These are phyloP conservation scores for Pachycephala philippinensis DNA, from an alignment of 2,113 vertebrate species.

Conservation along the genomic window DNA sequence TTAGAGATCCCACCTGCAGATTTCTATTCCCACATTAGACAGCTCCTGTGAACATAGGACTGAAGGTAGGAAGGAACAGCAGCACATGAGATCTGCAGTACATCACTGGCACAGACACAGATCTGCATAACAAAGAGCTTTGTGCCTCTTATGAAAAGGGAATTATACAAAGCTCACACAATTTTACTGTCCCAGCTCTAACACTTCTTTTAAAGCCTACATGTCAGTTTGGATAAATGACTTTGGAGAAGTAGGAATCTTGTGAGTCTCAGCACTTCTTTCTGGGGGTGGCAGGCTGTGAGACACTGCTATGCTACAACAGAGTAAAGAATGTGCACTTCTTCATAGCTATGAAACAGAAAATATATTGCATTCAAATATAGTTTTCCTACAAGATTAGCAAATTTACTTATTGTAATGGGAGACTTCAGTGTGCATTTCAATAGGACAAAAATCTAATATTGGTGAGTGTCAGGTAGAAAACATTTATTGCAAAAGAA, in stretches of 20 bases:
- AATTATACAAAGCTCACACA: neutral
- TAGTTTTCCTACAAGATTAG: neutral
- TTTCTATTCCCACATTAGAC: neutral
- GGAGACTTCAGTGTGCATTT: neutral
- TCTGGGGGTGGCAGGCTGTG: neutral
- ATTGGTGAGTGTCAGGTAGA: neutral
- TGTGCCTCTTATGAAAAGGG: neutral
- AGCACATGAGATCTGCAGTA: neutral
- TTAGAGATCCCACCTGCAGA: neutral
- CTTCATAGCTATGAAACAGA: neutral
- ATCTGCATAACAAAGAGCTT: slow-evolving; percentile 5
- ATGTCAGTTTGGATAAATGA: neutral
- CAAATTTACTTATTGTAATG: neutral
- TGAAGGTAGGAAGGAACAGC: neutral
- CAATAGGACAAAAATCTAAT: neutral
- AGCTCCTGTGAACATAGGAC: neutral
- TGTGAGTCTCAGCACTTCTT: neutral
- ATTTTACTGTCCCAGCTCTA: neutral
- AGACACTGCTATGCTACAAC: neutral
- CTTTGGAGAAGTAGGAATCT: neutral
- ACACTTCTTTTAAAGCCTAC: neutral
- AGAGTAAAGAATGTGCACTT: neutral
- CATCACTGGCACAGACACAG: neutral
- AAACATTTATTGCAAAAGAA: neutral
- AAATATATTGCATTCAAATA: neutral